These are phyloP conservation scores for Fopius arisanus DNA, from an alignment of 1,140 invertebrate genomes.

Conservation along the genomic window DNA sequence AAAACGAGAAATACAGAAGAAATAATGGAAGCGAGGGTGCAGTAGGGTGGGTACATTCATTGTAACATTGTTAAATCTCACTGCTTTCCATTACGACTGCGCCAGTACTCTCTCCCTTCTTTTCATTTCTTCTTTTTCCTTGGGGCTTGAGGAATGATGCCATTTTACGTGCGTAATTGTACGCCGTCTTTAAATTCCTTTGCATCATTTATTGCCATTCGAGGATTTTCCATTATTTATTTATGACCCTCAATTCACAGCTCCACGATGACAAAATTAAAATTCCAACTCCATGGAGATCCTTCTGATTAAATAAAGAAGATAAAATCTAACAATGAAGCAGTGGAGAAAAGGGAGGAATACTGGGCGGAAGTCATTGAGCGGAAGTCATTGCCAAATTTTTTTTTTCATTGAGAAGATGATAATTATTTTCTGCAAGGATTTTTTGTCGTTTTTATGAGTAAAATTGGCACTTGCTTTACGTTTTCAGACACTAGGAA, in stretches of 20 bases:
- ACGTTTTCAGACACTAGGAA: no score
- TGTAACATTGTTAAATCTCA: slow-evolving; percentile 41
- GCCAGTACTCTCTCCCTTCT: background rate
- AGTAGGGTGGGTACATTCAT: slow-evolving; percentile 30
- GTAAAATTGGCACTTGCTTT: no score
- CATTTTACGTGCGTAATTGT: slow-evolving; percentile 50
- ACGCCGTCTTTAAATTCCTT: slow-evolving; percentile 39
- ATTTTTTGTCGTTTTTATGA: no score
- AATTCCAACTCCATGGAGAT: no score
- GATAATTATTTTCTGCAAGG: no score
- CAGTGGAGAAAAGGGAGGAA: no score
- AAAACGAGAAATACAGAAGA: slow-evolving; percentile 30
- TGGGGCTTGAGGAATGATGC: background rate
- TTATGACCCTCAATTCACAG: background rate
- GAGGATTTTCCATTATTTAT: background rate
- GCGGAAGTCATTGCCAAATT: no score
- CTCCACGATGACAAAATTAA: no score
- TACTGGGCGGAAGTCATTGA: no score
- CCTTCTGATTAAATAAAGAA: no score
- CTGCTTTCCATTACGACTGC: background rate
- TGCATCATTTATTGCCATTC: slow-evolving; percentile 45
- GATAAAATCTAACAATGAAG: no score
- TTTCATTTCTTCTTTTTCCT: background rate
- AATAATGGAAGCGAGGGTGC: slow-evolving; percentile 27
- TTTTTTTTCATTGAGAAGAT: no score